A percentile compares a stretch with the other conserved stretches of the same genome.
Evolutionary conservation across 2,797 vertebrate genomes (phyloP).

Genomic region (Syndactyla subalaris): DNA sequence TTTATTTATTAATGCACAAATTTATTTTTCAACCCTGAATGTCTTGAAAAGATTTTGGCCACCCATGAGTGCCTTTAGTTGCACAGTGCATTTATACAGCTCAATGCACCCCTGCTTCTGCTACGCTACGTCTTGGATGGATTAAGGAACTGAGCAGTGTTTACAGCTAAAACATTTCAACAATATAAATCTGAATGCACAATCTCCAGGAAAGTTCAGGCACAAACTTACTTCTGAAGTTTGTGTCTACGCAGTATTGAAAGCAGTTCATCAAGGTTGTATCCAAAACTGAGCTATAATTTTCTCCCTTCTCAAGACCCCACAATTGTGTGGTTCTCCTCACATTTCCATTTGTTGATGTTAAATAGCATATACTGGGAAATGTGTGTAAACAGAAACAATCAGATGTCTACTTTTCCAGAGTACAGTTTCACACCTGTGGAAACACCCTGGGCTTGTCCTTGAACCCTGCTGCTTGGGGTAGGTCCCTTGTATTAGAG

Average conservation of each 20-base stretch:
- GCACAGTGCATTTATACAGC: neutral
- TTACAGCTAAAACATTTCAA: neutral
- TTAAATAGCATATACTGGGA: neutral
- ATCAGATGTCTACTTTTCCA: neutral
- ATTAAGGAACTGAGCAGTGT: neutral
- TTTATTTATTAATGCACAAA: conserved; percentile 19
- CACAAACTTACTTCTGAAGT: neutral
- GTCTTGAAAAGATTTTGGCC: conserved; percentile 10
- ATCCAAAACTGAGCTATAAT: neutral
- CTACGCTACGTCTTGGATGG: neutral
- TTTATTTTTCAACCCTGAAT: neutral
- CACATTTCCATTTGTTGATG: neutral
- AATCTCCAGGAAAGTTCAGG: neutral
- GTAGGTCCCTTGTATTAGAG: neutral
- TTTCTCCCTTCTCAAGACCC: neutral
- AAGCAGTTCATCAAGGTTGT: neutral
- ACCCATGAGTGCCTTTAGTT: neutral
- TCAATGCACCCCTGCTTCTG: neutral
- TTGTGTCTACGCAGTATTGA: neutral
- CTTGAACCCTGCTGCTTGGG: neutral
- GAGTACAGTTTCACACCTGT: neutral
- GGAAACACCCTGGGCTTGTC: neutral
- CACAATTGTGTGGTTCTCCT: neutral
- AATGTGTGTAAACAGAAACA: neutral
- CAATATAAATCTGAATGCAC: neutral